phyloP scores from a whole-genome alignment of 1,140 invertebrate genomes.

The Sweltsa coloradensis region DNA sequence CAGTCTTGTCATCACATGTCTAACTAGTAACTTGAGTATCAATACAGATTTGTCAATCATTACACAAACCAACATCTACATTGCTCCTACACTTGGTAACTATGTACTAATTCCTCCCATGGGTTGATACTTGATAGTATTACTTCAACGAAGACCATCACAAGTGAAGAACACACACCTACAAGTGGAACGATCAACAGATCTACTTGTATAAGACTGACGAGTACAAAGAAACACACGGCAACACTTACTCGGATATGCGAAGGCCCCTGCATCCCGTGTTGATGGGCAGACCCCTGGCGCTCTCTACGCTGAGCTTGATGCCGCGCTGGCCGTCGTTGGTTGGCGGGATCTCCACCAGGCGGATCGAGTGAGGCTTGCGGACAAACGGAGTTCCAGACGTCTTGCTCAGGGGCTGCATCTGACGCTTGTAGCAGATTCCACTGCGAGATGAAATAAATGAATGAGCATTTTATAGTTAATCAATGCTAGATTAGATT shows the following conservation, averaged over 20 bases:
- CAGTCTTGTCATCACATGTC: too few relatives aligned
- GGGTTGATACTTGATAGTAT: too few relatives aligned
- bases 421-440: constrained; percentile 47
- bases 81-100: too few relatives aligned
- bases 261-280: constrained; percentile 33
- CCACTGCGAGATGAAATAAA: constrained; percentile 35
- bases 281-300: constrained; percentile 19
- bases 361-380: constrained; percentile 62
- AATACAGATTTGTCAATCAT: too few relatives aligned
- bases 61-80: too few relatives aligned
- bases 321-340: constrained; percentile 39
- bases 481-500: background rate
- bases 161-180: too few relatives aligned
- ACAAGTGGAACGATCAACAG: too few relatives aligned
- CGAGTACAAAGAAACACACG: too few relatives aligned
- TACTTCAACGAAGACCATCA: too few relatives aligned
- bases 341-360: constrained; percentile 59
- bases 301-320: constrained; percentile 41
- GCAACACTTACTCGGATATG: constrained; percentile 45
- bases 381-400: constrained; percentile 35
- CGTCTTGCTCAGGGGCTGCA: constrained; percentile 45
- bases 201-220: too few relatives aligned
- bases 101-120: too few relatives aligned
- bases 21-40: too few relatives aligned
- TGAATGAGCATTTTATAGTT: background rate